Evolutionary conservation across 1,140 invertebrate genomes (phyloP).

Genomic region (Danaus plexippus): DNA sequence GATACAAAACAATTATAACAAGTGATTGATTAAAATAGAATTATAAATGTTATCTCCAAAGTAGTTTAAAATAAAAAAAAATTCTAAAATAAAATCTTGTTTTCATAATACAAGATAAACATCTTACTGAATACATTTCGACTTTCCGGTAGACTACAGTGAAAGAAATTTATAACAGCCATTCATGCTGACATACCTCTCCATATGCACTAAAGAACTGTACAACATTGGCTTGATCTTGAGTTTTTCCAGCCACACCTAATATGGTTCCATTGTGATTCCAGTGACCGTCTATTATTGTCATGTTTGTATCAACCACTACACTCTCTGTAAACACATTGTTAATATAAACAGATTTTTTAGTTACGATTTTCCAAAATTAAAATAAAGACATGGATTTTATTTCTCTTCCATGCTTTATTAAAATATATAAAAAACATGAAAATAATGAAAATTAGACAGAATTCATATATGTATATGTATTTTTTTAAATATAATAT

Average conservation of each 20-base stretch:
- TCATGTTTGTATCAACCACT: slow-evolving; percentile 84
- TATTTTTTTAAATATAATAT: slow-evolving; percentile 8
- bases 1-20: slow-evolving; percentile 10
- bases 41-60: too few species aligned
- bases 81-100: too few species aligned
- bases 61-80: too few species aligned
- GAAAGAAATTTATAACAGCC: too few species aligned
- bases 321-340: slow-evolving; percentile 72
- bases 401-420: too few species aligned
- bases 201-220: slow-evolving; percentile 93
- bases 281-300: slow-evolving; percentile 88
- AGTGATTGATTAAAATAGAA: too few species aligned
- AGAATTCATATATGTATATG: too few species aligned
- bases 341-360: slow-evolving; percentile 4
- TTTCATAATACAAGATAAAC: too few species aligned
- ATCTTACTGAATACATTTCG: too few species aligned
- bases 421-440: too few species aligned
- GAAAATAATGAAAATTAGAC: too few species aligned
- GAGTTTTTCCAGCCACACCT: slow-evolving; percentile 84
- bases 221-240: slow-evolving; percentile 85
- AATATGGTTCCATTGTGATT: slow-evolving; percentile 92
- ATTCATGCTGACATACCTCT: slow-evolving; percentile 77
- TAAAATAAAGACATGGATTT: background rate
- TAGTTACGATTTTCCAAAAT: slow-evolving; percentile 5
- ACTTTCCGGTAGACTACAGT: background rate